Evolutionary conservation across 2,888 invertebrate species (phyloP).

Genomic region (Mechanitis messenoides): DNA sequence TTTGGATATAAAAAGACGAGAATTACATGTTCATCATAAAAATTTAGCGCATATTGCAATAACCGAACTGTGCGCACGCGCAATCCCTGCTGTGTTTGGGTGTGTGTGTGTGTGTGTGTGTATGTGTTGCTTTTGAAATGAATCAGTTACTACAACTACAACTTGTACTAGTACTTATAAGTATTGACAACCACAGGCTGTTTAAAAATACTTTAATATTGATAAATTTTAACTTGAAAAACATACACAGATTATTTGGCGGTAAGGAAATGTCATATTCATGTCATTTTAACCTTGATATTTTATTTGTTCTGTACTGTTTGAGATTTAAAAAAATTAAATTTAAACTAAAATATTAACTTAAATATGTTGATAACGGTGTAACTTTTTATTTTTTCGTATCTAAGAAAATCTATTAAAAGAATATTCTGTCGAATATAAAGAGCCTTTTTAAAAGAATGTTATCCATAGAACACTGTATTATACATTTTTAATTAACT

Average conservation of each 20-base stretch:
- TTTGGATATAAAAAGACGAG: not conserved
- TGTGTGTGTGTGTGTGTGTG: no score
- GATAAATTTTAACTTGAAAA: no score
- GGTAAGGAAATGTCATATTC: no score
- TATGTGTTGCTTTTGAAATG: conserved; percentile 45
- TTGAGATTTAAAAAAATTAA: no score
- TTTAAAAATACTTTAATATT: no score
- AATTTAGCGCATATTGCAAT: not conserved
- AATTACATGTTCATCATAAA: not conserved
- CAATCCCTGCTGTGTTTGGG: conserved; percentile 29
- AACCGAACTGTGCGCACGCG: not conserved
- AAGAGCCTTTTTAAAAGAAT: conserved; percentile 15
- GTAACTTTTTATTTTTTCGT: no score
- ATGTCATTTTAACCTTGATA: no score
- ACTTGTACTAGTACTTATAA: not conserved
- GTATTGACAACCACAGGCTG: not conserved
- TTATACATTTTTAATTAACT: conserved; percentile 24
- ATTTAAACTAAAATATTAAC: no score
- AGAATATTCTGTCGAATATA: not conserved
- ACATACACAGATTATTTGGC: no score
- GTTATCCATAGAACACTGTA: conserved; percentile 15
- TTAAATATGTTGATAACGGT: no score
- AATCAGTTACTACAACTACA: conserved; percentile 50
- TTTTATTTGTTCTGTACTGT: no score
- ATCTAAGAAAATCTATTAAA: not conserved